Base-by-base conservation (phyloP, 92 coral and sea anemone species). In the Isaurus tuberculatus region DNA sequence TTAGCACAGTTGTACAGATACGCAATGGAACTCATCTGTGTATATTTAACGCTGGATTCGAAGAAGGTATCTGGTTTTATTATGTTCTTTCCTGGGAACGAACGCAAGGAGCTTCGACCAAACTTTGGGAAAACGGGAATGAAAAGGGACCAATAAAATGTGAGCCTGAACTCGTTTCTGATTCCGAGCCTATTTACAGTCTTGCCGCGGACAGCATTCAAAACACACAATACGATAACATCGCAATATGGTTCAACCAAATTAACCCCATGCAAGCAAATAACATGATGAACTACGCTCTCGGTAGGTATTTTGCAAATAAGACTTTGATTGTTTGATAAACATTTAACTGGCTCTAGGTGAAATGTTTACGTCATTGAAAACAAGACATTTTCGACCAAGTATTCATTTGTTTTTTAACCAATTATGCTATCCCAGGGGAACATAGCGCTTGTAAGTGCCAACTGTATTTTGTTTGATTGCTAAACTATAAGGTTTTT, bases 11-110 rank as follows among this genome's bases (percentile, higher is more conserved):
- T 10, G 26, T 77, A 0, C 70, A 77, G 19, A 49, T 77, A 16
- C 82, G 82, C 43, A 40, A 77, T 37, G 82, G 82, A 30, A 77
- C 69, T 22, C 82, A 77, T n/a, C 48, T 77, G 13, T 77, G 82
- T 34, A 8, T 7, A 3, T 23, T n/a, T 23, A 0, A 0, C 4
- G 2, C 4, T 36, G 11, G 2, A 1, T 32, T 5, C 16, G 31
- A 28, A 14, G 32, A 57, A 36, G 82, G 82, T 32, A 64, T 27
- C 36, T 77, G 82, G 82, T 55, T 9, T 16, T 14, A 77, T 60
- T 2, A 32, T 36, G 82, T 77, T 10, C 11, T 77, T n/a, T 32
- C 51, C 30, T 77, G 82, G 82, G 82, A 46, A 72, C 74, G 29
- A 34, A 70, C 80, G 17, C 63, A 74, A 53, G 33, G 67, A 19